Base-by-base conservation (phyloP, 2,113 vertebrate genomes). In the Suricata suricatta region DNA sequence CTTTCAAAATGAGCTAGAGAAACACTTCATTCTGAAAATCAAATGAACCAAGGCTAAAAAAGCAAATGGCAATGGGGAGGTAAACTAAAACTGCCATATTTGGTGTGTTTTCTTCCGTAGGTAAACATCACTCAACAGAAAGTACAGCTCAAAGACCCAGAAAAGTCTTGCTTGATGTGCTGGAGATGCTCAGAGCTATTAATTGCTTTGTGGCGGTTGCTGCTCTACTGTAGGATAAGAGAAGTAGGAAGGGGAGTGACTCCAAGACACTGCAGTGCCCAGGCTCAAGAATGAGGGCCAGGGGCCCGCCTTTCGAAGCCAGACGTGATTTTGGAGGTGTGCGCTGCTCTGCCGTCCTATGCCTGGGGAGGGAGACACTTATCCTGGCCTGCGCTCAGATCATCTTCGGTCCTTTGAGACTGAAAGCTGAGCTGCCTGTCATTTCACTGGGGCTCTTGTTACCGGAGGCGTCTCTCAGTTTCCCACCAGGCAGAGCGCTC, bases 61-160 rank as follows among this genome's bases (percentile, higher is more conserved):
- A 66, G n/a, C 60, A 31, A 71, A 44, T 4, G 29, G 76, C 3
- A 60, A 15, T 38, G 83, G 21, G 33, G n/a, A 52, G 4, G 38
- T 31, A 47, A 77, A 41, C 84, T 71, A n/a, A 31, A 23, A 77
- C 15, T 17, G 13, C 17, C 50, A 15, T 71, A 29, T 64, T 19
- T 47, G 41, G 38, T 47, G 27, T 95, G 15, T 41, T 96, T 88
- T 66, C 76, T 96, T 88, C 16, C 38, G 33, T 68, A 52, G 3
- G 52, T 69, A 71, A 83, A 14, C 10, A 29, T 79, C 52, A 57
- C 25, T 71, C 50, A 16, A 29, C 12, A 72, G 69, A 17, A 64
- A 71, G 1, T n/a, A 71, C 77, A 71, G 38, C 54, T n/a, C 16
- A 13, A 68, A 86, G 38, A 50, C 17, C 29, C 64, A 11, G 57